Evolutionary conservation across 2,888 invertebrate genomes (phyloP).

Genomic region (Hydropsyche betteni): DNA sequence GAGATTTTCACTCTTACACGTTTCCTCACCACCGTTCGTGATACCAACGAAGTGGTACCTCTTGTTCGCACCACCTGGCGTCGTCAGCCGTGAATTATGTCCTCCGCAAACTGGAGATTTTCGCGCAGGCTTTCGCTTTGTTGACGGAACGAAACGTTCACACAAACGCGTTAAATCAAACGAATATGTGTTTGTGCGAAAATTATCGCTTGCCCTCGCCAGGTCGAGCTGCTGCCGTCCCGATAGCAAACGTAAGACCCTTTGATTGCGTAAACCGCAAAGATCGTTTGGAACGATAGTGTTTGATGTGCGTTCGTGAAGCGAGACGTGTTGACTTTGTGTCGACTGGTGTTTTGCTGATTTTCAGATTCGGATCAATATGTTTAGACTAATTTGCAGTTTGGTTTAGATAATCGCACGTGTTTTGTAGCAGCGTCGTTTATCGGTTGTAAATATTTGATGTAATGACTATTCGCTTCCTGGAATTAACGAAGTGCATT

Average conservation of each 20-base stretch:
- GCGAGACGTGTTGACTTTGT: too few relatives aligned
- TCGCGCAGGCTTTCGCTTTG: background rate
- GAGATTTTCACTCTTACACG: background rate
- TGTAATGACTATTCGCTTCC: too few relatives aligned
- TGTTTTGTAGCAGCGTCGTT: too few relatives aligned
- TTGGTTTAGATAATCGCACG: too few relatives aligned
- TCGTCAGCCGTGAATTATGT: slow-evolving; percentile 14
- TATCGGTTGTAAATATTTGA: too few relatives aligned
- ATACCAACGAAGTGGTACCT: background rate
- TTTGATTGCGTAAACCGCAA: background rate
- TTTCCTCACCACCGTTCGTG: background rate
- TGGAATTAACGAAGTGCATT: too few relatives aligned
- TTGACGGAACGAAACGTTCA: background rate
- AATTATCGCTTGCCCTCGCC: background rate
- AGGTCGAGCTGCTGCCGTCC: too few relatives aligned
- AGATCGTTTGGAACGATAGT: background rate
- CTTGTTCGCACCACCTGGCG: background rate
- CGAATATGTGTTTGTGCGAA: background rate
- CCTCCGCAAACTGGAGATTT: background rate
- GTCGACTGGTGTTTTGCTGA: slow-evolving; percentile 1
- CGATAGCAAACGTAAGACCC: too few relatives aligned
- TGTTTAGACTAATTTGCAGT: too few relatives aligned
- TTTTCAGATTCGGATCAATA: background rate
- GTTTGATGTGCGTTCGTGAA: too few relatives aligned
- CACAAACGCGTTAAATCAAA: slow-evolving; percentile 21